These are phyloP conservation scores for Cossypha heuglini DNA, from an alignment of 2,797 vertebrate genomes.

Conservation along the genomic window DNA sequence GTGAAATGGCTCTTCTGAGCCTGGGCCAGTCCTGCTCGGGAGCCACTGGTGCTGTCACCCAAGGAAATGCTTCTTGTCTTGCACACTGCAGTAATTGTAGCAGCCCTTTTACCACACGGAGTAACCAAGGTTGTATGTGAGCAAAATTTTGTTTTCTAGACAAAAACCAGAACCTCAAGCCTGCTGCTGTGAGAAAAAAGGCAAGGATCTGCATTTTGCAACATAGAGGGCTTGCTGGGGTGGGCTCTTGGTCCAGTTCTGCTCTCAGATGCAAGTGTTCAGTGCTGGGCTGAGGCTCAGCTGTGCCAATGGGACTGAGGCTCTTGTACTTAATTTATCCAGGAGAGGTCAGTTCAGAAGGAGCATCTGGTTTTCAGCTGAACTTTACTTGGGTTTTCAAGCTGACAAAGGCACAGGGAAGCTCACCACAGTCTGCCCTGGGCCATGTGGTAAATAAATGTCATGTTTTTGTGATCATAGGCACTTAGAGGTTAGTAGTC, in stretches of 20 bases:
- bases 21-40: not conserved
- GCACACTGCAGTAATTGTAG: fast-evolving
- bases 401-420: not conserved
- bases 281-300: not conserved
- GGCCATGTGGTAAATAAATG: not conserved
- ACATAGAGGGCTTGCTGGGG: not conserved
- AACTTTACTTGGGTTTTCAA: not conserved
- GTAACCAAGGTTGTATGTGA: not conserved
- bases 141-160: not conserved
- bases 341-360: not conserved
- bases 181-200: not conserved
- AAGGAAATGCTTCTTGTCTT: not conserved
- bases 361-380: not conserved
- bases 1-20: not conserved
- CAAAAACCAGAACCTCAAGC: not conserved
- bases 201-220: fast-evolving
- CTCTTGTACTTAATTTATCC: not conserved
- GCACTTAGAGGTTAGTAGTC: not conserved
- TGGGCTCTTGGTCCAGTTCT: not conserved
- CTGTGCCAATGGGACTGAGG: not conserved
- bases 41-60: fast-evolving
- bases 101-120: not conserved
- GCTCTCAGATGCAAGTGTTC: not conserved
- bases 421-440: not conserved
- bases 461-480: not conserved